A percentile compares a stretch with the other conserved stretches of the same genome.
Conservation (phyloP, 30 jellyfish, hydroid and myxozoan genomes). For the Euphysa ruthae region DNA sequence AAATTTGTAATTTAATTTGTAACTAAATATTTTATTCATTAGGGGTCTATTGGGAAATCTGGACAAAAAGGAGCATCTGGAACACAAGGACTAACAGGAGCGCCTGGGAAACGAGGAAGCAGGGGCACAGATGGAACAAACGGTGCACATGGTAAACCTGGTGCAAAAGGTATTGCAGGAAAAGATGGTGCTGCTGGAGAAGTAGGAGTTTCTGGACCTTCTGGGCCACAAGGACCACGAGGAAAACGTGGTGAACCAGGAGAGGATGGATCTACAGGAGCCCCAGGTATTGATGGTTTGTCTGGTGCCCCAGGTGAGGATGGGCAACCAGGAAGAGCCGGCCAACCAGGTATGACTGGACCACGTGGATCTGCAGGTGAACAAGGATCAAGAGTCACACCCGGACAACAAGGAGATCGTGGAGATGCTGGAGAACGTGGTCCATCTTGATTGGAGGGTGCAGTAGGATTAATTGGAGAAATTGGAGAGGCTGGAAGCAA, state of each 20-base stretch:
- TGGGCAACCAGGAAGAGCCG: constrained; percentile 29
- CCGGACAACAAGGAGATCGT: constrained; percentile 25
- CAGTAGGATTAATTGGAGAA: constrained; percentile 16
- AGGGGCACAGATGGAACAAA: constrained; percentile 9
- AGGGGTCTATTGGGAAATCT: neutral
- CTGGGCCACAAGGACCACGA: constrained; percentile 20
- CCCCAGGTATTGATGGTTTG: constrained; percentile 11
- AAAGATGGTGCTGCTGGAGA: constrained; percentile 35
- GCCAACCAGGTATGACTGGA: constrained; percentile 28
- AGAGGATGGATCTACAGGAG: constrained; percentile 28
- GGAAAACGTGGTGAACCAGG: constrained; percentile 24
- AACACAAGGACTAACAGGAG: constrained; percentile 4
- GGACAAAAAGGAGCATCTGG: constrained; percentile 24
- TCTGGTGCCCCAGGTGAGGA: constrained; percentile 20
- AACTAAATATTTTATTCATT: neutral
- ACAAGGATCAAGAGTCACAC: constrained; percentile 11
- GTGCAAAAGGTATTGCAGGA: constrained; percentile 25
- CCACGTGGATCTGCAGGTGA: constrained; percentile 25
- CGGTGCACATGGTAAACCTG: neutral
- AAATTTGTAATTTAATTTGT: neutral
- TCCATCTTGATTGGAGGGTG: constrained; percentile 5
- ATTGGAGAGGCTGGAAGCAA: constrained; percentile 11
- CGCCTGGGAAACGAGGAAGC: neutral
- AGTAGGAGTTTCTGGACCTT: constrained; percentile 10
- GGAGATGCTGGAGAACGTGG: constrained; percentile 21